A percentile compares a stretch with the other conserved stretches of the same genome.
Conservation (phyloP, 2,797 vertebrate genomes). For the Sebastes kiyomatsui region DNA sequence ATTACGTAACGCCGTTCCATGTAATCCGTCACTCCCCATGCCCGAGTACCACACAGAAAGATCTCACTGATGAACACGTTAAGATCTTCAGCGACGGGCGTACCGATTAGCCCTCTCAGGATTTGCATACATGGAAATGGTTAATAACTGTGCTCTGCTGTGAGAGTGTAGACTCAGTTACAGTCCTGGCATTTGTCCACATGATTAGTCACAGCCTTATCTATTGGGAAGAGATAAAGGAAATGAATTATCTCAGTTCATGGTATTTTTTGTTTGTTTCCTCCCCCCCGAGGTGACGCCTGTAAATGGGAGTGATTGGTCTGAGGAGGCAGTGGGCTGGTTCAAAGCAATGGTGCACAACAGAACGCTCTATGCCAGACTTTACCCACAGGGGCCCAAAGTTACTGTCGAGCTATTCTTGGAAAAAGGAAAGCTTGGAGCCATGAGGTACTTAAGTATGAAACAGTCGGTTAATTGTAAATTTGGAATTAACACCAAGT, state of each 20-base stretch:
- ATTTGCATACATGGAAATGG: slow-evolving; percentile 43
- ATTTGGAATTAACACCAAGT: not conserved
- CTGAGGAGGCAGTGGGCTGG: slow-evolving; percentile 77
- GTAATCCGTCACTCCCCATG: not conserved
- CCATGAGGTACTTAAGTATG: slow-evolving; percentile 76
- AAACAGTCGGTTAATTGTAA: not conserved
- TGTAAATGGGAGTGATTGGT: slow-evolving; percentile 74
- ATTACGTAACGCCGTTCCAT: not conserved
- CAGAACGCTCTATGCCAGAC: slow-evolving; percentile 77
- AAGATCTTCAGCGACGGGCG: not conserved
- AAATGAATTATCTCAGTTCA: slow-evolving; percentile 58
- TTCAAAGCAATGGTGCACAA: slow-evolving; percentile 77
- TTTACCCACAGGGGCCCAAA: slow-evolving; percentile 67
- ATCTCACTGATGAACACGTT: not conserved
- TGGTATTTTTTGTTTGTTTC: slow-evolving; percentile 45
- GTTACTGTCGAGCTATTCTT: slow-evolving; percentile 81
- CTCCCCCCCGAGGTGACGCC: slow-evolving; percentile 77
- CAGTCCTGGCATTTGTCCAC: slow-evolving; percentile 38
- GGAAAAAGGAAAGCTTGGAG: slow-evolving; percentile 82
- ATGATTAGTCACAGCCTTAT: slow-evolving; percentile 63
- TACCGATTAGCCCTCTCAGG: not conserved
- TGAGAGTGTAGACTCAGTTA: slow-evolving; percentile 12
- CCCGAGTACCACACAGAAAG: not conserved
- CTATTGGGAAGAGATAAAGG: slow-evolving; percentile 46
- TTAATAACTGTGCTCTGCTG: slow-evolving; percentile 18